Evolutionary conservation across 2,888 invertebrate species (phyloP), one percentile per base, ranked within the genome.

Genomic region (Hyalella azteca): DNA sequence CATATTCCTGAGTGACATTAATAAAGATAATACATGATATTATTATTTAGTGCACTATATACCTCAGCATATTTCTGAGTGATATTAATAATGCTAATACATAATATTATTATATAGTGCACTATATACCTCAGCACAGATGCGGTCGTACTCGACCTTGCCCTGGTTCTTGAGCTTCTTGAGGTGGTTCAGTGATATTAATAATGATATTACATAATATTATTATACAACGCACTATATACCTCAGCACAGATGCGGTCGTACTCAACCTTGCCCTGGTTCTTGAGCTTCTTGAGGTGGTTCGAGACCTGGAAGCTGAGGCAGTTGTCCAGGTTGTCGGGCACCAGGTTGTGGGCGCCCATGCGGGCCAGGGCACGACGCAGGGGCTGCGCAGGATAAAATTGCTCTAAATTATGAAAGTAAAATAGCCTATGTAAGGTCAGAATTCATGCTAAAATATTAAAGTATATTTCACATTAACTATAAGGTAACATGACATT

Each of bases 101-200:
- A n/a, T n/a, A n/a, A n/a, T n/a, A n/a, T n/a, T n/a, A n/a, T n/a
- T n/a, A n/a, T n/a, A n/a, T n/a, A n/a, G n/a, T n/a, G n/a, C n/a
- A n/a, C n/a, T n/a, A n/a, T n/a, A n/a, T n/a, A 84, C 84, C 83
- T 85, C 83, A 9, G 79, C 76, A 26, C 85, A 85, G 41, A 85
- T 83, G 48, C 82, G 78, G 87, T 96, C 96, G 87, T 95, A 95
- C 88, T 96, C 96, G 78, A 93, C 91, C 89, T 95, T 95, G 29
- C 96, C 97, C 88, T 95, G 94, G 88, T 95, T 96, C 89, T 98
- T 98, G 86, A 98, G 90, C 88, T 96, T 93, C 89, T 97, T 98
- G 87, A 99, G 90, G 88, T 98, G 97, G 88, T 96, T 96, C n/a
- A n/a, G n/a, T n/a, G n/a, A n/a, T n/a, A n/a, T n/a, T n/a, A n/a